phyloP scores from a whole-genome alignment of 2,113 vertebrate genomes.

The Tyrannus savana region DNA sequence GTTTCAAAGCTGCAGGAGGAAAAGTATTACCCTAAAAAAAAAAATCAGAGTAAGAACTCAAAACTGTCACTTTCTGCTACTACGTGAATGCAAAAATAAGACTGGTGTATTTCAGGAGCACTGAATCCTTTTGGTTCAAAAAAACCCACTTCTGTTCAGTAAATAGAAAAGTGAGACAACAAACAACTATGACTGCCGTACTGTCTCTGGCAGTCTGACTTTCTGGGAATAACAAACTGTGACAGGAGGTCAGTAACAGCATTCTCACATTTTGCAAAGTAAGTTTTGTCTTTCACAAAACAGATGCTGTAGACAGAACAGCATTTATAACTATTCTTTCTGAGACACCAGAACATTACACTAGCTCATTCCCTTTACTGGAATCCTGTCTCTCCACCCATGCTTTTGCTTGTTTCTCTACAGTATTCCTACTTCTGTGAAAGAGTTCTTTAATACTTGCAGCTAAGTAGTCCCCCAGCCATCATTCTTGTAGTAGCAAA shows the following conservation, averaged over 20 bases:
- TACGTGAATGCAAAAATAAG: neutral
- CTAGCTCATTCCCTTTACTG: neutral
- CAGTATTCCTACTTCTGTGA: neutral
- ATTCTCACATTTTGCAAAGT: slow-evolving; percentile 48
- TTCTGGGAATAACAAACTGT: slow-evolving; percentile 19
- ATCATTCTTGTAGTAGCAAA: neutral
- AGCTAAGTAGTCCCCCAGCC: neutral
- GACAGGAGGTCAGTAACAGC: slow-evolving; percentile 35
- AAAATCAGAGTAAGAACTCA: neutral
- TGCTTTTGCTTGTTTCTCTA: neutral
- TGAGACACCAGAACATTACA: neutral
- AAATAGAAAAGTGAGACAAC: slow-evolving; percentile 21
- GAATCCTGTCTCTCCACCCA: neutral
- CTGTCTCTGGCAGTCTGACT: slow-evolving; percentile 4
- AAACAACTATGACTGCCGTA: neutral
- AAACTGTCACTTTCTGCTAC: neutral
- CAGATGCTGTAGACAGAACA: slow-evolving; percentile 38
- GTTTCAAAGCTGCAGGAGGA: neutral
- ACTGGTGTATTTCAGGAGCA: slow-evolving; percentile 1
- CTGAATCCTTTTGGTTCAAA: neutral
- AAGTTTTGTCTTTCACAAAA: slow-evolving; percentile 53
- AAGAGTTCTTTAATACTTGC: neutral
- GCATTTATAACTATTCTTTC: slow-evolving; percentile 2
- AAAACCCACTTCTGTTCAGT: neutral
- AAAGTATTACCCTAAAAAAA: neutral